Percentiles rank a stretch among this genome's conserved stretches.
These are phyloP conservation scores for Pachyramphus minor DNA, from an alignment of 2,113 vertebrate species.

Conservation along the genomic window DNA sequence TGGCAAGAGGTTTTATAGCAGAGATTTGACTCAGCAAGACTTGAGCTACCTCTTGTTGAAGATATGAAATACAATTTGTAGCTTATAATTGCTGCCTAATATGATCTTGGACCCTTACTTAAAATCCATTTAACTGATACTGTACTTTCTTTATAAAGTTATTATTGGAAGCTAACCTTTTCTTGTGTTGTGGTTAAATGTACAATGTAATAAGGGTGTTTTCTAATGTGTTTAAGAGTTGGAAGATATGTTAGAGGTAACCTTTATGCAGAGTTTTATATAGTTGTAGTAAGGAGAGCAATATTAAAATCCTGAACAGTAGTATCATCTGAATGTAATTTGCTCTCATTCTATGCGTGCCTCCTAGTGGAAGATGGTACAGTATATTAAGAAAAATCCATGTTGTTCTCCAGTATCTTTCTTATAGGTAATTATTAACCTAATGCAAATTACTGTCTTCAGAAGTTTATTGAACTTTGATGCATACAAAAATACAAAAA, in stretches of 20 bases:
- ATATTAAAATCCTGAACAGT: conserved; percentile 42
- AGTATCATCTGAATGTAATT: conserved; percentile 28
- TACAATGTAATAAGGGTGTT: conserved; percentile 32
- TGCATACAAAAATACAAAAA: not conserved
- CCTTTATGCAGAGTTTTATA: conserved; percentile 54
- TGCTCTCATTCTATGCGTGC: conserved; percentile 29
- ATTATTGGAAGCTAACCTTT: conserved; percentile 55
- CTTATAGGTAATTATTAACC: not conserved
- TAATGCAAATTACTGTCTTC: not conserved
- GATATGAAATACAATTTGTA: conserved; percentile 54
- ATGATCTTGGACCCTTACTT: conserved; percentile 60
- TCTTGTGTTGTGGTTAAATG: conserved; percentile 55
- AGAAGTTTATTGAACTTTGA: not conserved
- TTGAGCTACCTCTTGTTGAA: conserved; percentile 44
- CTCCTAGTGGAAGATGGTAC: not conserved
- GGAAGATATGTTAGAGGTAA: conserved; percentile 42
- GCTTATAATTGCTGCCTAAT: conserved; percentile 48
- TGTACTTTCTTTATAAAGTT: conserved; percentile 51
- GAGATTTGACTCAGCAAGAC: conserved; percentile 45
- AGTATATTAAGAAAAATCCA: not conserved
- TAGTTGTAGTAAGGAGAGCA: conserved; percentile 16
- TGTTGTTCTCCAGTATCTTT: not conserved
- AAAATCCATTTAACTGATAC: conserved; percentile 59
- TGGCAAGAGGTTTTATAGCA: conserved; percentile 27
- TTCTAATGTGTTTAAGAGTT: conserved; percentile 58